phyloP scores from a whole-genome alignment of 2,797 vertebrate species.

The Darevskia mixta region DNA sequence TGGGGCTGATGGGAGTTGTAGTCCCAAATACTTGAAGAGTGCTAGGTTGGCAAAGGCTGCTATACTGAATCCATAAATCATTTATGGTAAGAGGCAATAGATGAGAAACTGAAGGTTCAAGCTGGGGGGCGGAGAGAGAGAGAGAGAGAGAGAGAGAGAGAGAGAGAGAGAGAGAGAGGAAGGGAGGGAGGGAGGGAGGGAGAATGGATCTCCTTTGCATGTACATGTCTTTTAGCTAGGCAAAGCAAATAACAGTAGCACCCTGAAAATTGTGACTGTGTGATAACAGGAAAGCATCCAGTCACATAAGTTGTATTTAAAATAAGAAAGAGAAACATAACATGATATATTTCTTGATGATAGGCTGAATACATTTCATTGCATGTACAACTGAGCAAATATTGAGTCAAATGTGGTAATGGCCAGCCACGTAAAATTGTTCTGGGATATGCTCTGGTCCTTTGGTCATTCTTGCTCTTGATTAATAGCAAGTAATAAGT shows the following conservation, averaged over 20 bases:
- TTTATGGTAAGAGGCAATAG: constrained; percentile 52
- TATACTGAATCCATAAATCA: constrained; percentile 27
- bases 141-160: neutral
- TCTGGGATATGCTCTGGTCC: neutral
- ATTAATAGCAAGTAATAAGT: neutral
- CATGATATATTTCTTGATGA: no score
- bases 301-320: no score
- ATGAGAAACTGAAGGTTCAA: constrained; percentile 40
- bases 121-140: neutral
- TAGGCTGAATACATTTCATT: neutral
- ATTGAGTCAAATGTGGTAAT: neutral
- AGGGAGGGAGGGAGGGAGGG: neutral
- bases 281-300: neutral
- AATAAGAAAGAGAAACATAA: no score
- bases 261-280: neutral
- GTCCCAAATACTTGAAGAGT: no score
- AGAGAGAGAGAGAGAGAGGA: neutral
- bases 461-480: neutral
- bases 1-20: no score
- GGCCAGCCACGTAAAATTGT: neutral
- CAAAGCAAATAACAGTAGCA: neutral
- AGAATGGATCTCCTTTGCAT: no score
- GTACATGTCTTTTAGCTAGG: neutral
- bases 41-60: no score
- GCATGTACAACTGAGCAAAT: neutral